Conservation (phyloP, 1,140 invertebrate genomes). For the Psilanteris sp. region DNA sequence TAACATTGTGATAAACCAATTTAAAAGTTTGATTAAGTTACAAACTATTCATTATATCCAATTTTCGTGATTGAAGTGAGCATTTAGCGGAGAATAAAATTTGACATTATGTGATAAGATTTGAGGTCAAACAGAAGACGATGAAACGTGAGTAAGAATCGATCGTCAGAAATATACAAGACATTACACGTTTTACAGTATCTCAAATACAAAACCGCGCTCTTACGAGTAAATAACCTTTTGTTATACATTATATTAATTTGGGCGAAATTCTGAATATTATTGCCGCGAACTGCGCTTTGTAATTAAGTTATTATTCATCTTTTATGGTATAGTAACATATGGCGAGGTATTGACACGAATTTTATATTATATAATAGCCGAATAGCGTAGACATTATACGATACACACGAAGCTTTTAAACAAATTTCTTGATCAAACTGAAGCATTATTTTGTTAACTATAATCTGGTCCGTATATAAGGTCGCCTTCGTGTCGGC, state of each 20-base stretch:
- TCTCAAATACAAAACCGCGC: no score
- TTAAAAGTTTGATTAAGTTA: no score
- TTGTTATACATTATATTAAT: no score
- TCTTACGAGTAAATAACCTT: no score
- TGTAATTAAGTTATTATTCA: no score
- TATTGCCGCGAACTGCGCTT: not conserved
- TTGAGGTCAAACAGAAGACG: constrained; percentile 43
- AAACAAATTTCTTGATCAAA: constrained; percentile 55
- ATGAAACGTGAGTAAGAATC: constrained; percentile 29
- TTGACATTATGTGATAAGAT: constrained; percentile 6
- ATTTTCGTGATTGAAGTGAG: constrained; percentile 11
- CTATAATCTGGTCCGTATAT: constrained; percentile 32
- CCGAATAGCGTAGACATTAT: constrained; percentile 28
- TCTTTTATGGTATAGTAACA: no score
- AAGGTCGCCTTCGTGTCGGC: constrained; percentile 6
- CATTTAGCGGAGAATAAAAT: constrained; percentile 14
- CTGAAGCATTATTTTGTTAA: constrained; percentile 52
- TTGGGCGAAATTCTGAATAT: no score
- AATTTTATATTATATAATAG: no score
- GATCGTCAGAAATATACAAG: constrained; percentile 40
- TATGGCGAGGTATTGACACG: no score
- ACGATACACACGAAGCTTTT: constrained; percentile 32
- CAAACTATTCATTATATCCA: not conserved
- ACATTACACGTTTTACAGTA: constrained; percentile 19
- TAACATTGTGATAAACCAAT: no score